These are phyloP conservation scores for Atta texana DNA, from an alignment of 1,140 invertebrate genomes.

Conservation along the genomic window DNA sequence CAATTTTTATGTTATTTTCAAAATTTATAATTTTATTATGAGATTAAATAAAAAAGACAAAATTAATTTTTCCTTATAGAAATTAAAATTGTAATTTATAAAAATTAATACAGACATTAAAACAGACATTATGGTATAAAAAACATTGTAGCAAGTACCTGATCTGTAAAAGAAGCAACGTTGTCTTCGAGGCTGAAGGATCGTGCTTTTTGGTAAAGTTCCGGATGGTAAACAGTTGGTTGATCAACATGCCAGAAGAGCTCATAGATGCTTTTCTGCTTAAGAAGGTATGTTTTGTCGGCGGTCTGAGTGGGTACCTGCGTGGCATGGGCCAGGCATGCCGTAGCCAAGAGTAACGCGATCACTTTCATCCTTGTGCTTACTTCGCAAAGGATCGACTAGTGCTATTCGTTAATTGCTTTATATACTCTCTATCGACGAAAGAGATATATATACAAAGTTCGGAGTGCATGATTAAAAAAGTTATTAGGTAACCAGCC, in stretches of 20 bases:
- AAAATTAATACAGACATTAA: background rate
- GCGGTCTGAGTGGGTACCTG: constrained; percentile 86
- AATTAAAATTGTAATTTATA: too few relatives aligned
- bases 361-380: constrained; percentile 61
- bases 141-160: constrained; percentile 67
- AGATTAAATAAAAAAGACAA: background rate
- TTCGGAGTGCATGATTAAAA: background rate
- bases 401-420: too few relatives aligned
- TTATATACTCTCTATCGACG: constrained; percentile 62
- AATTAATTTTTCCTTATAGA: background rate
- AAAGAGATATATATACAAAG: constrained; percentile 20
- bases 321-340: constrained; percentile 63
- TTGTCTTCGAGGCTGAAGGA: constrained; percentile 87
- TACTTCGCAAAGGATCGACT: constrained; percentile 9
- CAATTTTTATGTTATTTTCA: background rate
- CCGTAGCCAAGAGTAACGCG: constrained; percentile 67
- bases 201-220: constrained; percentile 85
- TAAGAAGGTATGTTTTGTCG: constrained; percentile 85
- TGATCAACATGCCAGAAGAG: constrained; percentile 88
- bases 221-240: constrained; percentile 84
- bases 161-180: constrained; percentile 82
- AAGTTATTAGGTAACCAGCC: constrained; percentile 11
- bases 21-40: background rate
- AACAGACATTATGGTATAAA: background rate
- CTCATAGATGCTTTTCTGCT: constrained; percentile 88